Evolutionary conservation across 2,113 vertebrate genomes (phyloP).

Genomic region (Eulemur macaco): DNA sequence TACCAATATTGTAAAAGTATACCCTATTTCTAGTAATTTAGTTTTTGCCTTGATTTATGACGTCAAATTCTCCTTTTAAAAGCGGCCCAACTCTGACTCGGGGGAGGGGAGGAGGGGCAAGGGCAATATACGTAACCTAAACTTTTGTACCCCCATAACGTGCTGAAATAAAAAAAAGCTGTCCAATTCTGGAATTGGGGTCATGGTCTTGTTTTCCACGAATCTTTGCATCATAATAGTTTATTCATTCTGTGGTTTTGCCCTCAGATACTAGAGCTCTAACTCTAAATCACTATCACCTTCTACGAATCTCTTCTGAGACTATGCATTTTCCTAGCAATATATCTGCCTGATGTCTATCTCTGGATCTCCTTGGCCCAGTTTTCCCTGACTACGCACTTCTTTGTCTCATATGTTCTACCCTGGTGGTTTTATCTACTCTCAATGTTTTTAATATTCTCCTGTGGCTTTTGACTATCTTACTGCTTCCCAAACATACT

Average conservation of each 20-base stretch:
- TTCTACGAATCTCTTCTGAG: not conserved
- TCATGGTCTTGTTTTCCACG: not conserved
- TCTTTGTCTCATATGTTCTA: not conserved
- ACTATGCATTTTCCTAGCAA: not conserved
- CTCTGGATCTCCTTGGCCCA: not conserved
- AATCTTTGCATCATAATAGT: not conserved
- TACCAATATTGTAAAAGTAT: too few relatives aligned
- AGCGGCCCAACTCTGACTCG: too few relatives aligned
- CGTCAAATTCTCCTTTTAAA: not conserved
- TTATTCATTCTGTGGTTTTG: not conserved
- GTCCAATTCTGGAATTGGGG: not conserved
- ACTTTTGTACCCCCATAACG: too few relatives aligned
- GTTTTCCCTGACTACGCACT: not conserved
- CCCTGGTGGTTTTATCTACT: not conserved
- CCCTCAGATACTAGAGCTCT: not conserved
- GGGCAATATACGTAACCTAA: too few relatives aligned
- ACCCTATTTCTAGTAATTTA: too few relatives aligned
- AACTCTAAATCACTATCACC: not conserved
- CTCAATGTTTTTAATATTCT: not conserved
- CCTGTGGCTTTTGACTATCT: not conserved
- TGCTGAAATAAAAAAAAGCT: too few relatives aligned
- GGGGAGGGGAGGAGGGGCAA: too few relatives aligned
- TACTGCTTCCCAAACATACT: not conserved
- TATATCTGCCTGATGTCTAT: not conserved
- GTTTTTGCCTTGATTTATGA: too few relatives aligned